Base-by-base conservation (phyloP, 2,797 vertebrate genomes). In the Helarctos malayanus region DNA sequence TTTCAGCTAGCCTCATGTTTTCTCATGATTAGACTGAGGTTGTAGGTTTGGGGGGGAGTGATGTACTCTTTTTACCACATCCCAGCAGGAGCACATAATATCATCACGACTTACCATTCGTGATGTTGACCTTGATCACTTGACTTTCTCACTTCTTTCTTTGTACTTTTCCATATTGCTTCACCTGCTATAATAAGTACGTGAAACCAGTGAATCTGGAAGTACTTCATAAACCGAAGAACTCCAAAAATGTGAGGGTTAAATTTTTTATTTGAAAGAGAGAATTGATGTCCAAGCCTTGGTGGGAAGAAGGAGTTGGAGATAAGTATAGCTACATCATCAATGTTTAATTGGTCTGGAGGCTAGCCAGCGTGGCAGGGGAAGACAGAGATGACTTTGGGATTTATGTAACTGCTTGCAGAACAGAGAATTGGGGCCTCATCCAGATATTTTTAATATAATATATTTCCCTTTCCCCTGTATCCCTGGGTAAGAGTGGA, bases 321-420 rank as follows among this genome's bases (percentile, higher is more conserved):
- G 95, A 69, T 93, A 94, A 97, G 86, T 94, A 96, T 93, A 95
- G 97, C 89, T 27, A 16, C 21, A 12, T 21, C 89, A 97, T 98
- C 96, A 97, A 95, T 97, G 91, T 98, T 98, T 97, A 90, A 97
- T 97, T 59, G 35, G 52, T 47, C 91, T 95, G 96, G 93, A 97
- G 80, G 52, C 93, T 61, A 56, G 97, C 95, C 98, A 93, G 93
- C 75, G 56, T 57, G 75, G 65, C 96, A 94, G 65, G 56, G 59
- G 73, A 71, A 76, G 83, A 96, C 47, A 41, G 76, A 92, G 59
- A 98, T 87, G 96, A 92, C 96, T 96, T 86, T 52, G n/a, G 92
- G 84, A 93, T 90, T 95, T 96, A 97, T 78, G 80, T 63, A 83
- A 89, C 87, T 57, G 69, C 49, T 63, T 47, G 57, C 49, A 49